phyloP scores from a whole-genome alignment of 2,888 invertebrate species.

The Lypha dubia region DNA sequence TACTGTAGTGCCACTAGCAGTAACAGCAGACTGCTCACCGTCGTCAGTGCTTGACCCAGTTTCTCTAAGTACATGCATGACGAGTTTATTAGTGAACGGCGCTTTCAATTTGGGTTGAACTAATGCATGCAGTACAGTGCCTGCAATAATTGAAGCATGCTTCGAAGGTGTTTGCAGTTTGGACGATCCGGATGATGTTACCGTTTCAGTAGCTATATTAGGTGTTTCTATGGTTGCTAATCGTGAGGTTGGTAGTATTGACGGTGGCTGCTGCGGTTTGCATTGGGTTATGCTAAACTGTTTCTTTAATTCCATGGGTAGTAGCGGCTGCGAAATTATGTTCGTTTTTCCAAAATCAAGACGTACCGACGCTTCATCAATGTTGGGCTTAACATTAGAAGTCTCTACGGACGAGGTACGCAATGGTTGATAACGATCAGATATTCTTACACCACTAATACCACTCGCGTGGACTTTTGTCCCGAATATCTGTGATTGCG shows the following conservation, averaged over 20 bases:
- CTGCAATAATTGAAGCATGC: conserved; percentile 65
- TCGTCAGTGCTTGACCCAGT: conserved; percentile 84
- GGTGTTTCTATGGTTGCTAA: conserved; percentile 55
- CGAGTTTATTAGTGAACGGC: conserved; percentile 78
- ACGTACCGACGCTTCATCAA: conserved; percentile 76
- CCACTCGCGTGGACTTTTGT: conserved; percentile 72
- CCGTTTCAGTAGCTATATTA: conserved; percentile 35
- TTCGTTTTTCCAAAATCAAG: conserved; percentile 76
- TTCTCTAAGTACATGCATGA: conserved; percentile 83
- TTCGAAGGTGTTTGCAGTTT: conserved; percentile 53
- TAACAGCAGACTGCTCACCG: conserved; percentile 73
- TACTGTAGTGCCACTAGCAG: conserved; percentile 45
- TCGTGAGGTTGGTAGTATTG: conserved; percentile 66
- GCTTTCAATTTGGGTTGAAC: conserved; percentile 81
- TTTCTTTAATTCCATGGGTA: conserved; percentile 81
- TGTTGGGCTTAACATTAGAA: conserved; percentile 76
- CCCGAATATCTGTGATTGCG: conserved; percentile 59
- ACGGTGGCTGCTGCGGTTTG: conserved; percentile 75
- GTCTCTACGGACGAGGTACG: conserved; percentile 81
- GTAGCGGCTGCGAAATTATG: conserved; percentile 77
- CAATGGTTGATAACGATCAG: conserved; percentile 79
- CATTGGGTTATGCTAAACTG: conserved; percentile 83
- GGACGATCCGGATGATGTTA: not conserved
- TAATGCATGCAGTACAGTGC: conserved; percentile 74
- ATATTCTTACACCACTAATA: conserved; percentile 74